These are phyloP conservation scores for Mylabris phalerata DNA, from an alignment of 1,140 invertebrate species.

Conservation along the genomic window DNA sequence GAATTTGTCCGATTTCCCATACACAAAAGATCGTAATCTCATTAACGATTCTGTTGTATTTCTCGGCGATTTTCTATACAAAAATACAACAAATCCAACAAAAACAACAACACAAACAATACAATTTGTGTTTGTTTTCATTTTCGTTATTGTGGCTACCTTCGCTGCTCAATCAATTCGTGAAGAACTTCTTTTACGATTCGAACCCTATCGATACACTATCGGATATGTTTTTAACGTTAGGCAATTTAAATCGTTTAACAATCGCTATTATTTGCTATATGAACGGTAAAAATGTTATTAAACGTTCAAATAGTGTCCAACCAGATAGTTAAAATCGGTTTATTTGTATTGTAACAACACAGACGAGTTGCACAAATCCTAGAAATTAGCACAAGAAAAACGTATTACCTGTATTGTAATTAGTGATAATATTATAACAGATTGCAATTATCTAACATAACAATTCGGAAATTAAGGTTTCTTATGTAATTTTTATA, in stretches of 20 bases:
- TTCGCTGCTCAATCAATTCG: constrained; percentile 16
- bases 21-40: constrained; percentile 8
- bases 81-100: constrained; percentile 6
- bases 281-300: constrained; percentile 3
- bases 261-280: constrained; percentile 14
- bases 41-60: constrained; percentile 15
- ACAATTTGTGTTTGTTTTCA: constrained; percentile 5
- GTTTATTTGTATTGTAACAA: too few species aligned
- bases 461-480: too few species aligned
- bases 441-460: too few species aligned
- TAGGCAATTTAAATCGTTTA: constrained; percentile 21
- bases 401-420: too few species aligned
- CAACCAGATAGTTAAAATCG: too few species aligned
- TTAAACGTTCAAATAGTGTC: too few species aligned
- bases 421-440: too few species aligned
- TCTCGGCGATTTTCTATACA: constrained; percentile 11
- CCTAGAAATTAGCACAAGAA: too few species aligned
- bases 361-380: too few species aligned
- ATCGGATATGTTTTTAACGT: constrained; percentile 20
- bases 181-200: constrained; percentile 14
- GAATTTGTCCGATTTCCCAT: constrained; percentile 4
- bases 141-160: constrained; percentile 20
- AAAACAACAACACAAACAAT: background rate
- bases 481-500: too few species aligned
- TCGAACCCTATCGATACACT: constrained; percentile 8